Base-by-base conservation (phyloP, 1,140 invertebrate genomes). In the Drosophila nikananu region DNA sequence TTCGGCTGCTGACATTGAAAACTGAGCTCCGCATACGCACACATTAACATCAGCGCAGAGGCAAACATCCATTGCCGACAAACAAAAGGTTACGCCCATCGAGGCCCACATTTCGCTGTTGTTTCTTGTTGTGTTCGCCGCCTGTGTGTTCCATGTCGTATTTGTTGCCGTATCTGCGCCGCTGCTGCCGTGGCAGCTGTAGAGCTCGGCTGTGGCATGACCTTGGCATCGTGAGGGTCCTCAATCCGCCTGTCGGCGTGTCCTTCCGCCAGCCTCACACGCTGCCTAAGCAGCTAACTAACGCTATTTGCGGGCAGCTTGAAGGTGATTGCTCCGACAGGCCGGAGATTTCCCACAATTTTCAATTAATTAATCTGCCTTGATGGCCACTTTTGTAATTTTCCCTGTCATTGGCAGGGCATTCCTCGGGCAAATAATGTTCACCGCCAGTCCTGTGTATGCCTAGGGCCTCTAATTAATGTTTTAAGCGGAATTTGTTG, bases 11-110 rank as follows among this genome's bases (percentile, higher is more conserved):
- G 84, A 81, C 84, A 90, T 89, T 89, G 81, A 89, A 89, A 87
- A 78, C 65, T 61, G 71, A 80, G 86, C 66, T 83, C 80, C 51
- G 46, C 71, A 80, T 67, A 87, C 83, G 71, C 80, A 80, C 55
- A 57, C 41, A 65, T 57, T 60, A 39, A 46, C 32, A 65, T 59
- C 48, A 37, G 55, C 41, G 57, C 57, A 76, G 49, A 67, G 15
- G 27, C 27, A 61, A 25, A 37, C 27, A 65, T 39, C 57, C 42
- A 77, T 37, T 73, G 70, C 70, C 66, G 63, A 48, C 72, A 84
- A 83, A 87, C 83, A 87, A 87, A 77, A 87, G 83, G 72, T 74
- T 77, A 77, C 83, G 77, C 80, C 80, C 83, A 86, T 52, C 64
- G 49, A 58, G 77, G 77, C 81, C 80, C 83, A 83, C 76, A 62